Conservation (phyloP, 2,113 vertebrate genomes). For the Macrotus californicus region DNA sequence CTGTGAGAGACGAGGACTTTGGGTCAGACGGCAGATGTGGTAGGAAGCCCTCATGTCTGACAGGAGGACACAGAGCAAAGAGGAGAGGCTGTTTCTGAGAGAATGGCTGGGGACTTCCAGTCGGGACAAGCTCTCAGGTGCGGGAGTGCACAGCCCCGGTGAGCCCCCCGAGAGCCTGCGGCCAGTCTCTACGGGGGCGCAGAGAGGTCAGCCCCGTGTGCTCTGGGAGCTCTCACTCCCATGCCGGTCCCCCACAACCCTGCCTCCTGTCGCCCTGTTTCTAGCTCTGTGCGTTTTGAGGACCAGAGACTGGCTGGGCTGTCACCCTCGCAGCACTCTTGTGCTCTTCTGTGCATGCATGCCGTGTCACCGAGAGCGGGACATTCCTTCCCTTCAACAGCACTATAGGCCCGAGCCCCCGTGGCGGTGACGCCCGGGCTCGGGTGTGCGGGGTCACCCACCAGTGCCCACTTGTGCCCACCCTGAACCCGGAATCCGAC, state of each 20-base stretch:
- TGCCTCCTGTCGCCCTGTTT: neutral
- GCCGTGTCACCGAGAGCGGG: neutral
- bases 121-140: too few relatives aligned
- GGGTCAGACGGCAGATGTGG: neutral
- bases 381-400: neutral
- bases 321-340: rapidly evolving
- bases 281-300: neutral
- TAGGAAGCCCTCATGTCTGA: neutral
- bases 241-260: rapidly evolving
- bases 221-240: neutral
- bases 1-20: neutral
- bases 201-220: too few relatives aligned
- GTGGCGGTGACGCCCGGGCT: neutral
- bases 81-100: neutral
- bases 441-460: neutral
- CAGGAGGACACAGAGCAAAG: too few relatives aligned
- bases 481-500: too few relatives aligned
- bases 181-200: too few relatives aligned
- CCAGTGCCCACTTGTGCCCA: neutral
- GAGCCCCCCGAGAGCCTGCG: neutral
- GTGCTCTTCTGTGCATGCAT: neutral
- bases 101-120: neutral
- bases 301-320: neutral
- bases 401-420: neutral
- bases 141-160: neutral